These are phyloP conservation scores for Merops nubicus DNA, from an alignment of 2,113 vertebrate genomes.

Conservation along the genomic window DNA sequence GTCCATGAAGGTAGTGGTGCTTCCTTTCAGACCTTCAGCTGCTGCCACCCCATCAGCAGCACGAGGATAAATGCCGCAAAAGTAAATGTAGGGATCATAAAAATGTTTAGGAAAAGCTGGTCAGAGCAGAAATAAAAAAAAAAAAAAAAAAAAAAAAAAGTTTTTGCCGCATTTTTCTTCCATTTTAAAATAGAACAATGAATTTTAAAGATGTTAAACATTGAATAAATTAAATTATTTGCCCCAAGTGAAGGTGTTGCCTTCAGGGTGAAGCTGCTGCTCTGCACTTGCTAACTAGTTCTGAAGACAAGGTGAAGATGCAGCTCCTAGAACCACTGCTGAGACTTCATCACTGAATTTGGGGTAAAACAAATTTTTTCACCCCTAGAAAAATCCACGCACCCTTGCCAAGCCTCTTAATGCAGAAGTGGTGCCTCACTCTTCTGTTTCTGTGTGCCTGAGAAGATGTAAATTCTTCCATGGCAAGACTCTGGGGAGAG, in stretches of 20 bases:
- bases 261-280: too few species aligned
- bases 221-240: too few species aligned
- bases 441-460: neutral
- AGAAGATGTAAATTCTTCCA: neutral
- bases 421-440: fast-evolving
- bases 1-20: neutral
- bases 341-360: neutral
- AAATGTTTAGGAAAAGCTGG: neutral
- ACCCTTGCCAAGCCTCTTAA: neutral
- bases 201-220: neutral
- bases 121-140: neutral
- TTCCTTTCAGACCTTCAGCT: fast-evolving
- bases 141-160: too few species aligned
- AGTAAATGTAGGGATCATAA: neutral
- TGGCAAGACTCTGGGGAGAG: fast-evolving
- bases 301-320: too few species aligned
- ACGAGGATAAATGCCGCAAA: neutral
- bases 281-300: too few species aligned
- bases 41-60: neutral
- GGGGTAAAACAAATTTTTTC: neutral
- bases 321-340: neutral
- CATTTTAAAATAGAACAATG: neutral
- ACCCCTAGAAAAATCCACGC: neutral
- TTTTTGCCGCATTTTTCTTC: too few species aligned
- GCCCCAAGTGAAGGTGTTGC: too few species aligned